phyloP scores from a whole-genome alignment of 2,113 vertebrate genomes.

The Anguilla rostrata region DNA sequence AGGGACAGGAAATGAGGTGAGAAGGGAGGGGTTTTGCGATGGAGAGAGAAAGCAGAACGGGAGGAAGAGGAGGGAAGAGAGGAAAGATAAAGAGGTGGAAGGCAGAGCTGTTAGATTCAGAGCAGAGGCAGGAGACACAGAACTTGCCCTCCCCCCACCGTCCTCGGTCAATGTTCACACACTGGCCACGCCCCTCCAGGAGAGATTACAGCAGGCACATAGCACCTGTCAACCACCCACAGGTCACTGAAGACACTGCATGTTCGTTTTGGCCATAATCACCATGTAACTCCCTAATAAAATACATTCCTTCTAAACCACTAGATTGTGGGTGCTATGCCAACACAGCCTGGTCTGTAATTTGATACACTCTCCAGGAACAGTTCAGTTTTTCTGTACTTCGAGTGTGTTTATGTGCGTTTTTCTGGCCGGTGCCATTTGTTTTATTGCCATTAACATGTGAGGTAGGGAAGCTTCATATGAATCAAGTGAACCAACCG shows the following conservation, averaged over 20 bases:
- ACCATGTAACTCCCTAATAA: not conserved
- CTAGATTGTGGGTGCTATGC: not conserved
- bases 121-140: conserved; percentile 10
- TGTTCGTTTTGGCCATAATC: not conserved
- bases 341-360: no score
- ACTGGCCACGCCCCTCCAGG: not conserved
- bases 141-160: not conserved
- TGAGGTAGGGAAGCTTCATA: not conserved
- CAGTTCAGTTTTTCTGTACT: not conserved
- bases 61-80: conserved; percentile 29
- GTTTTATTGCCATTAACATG: not conserved
- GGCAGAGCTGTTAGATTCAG: conserved; percentile 9
- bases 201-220: not conserved
- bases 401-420: not conserved
- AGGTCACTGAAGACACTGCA: not conserved
- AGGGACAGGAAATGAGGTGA: conserved; percentile 1
- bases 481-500: not conserved
- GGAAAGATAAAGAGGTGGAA: conserved; percentile 5
- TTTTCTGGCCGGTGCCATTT: not conserved
- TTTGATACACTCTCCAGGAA: not conserved
- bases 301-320: not conserved
- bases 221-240: not conserved
- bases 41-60: conserved; percentile 14
- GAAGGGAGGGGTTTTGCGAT: not conserved
- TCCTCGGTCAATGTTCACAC: not conserved